Evolutionary conservation across 1,140 invertebrate genomes (phyloP).

Genomic region (Metopolophium dirhodum): DNA sequence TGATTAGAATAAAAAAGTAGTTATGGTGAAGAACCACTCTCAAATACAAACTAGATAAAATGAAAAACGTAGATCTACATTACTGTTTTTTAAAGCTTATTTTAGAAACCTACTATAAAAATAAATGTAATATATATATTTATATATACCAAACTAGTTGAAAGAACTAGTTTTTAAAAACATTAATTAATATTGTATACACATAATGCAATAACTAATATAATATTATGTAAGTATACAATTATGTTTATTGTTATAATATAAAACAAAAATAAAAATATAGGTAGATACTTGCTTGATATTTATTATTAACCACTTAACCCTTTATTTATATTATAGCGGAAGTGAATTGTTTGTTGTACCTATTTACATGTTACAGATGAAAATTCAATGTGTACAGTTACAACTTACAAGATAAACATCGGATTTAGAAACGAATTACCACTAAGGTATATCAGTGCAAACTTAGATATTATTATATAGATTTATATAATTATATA

Average conservation of each 20-base stretch:
- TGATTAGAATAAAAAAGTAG: too few relatives aligned
- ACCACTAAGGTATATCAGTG: neutral
- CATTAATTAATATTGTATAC: neutral
- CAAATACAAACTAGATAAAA: neutral
- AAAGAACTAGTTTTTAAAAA: too few relatives aligned
- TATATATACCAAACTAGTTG: too few relatives aligned
- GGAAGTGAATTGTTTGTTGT: too few relatives aligned
- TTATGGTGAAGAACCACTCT: neutral
- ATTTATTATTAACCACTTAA: too few relatives aligned
- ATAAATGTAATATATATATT: too few relatives aligned
- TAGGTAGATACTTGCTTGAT: neutral
- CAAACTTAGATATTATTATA: neutral
- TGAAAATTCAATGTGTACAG: too few relatives aligned
- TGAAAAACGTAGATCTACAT: neutral
- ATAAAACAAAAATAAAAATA: neutral
- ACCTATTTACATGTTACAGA: too few relatives aligned
- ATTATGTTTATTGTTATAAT: neutral
- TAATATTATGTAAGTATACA: neutral
- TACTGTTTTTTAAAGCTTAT: neutral
- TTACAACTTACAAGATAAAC: too few relatives aligned
- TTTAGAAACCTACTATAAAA: too few relatives aligned
- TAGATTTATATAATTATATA: neutral
- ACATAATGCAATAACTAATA: neutral
- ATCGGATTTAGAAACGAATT: too few relatives aligned
- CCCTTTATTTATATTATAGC: too few relatives aligned